phyloP scores from a whole-genome alignment of 2,888 invertebrate genomes.

The Thymelicus sylvestris region DNA sequence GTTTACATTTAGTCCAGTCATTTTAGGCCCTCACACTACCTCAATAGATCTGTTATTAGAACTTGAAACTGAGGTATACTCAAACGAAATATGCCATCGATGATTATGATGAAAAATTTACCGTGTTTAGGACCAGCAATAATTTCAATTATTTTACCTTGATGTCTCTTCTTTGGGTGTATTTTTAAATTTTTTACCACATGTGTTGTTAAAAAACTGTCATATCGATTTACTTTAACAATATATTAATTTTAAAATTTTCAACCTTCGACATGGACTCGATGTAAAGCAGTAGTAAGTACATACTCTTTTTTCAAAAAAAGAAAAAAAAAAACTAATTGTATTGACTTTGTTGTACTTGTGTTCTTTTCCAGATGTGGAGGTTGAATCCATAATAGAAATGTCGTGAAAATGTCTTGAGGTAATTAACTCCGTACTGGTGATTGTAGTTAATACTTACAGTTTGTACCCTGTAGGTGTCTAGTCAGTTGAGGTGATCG shows the following conservation, averaged over 20 bases:
- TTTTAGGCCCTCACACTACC: slow-evolving; percentile 11
- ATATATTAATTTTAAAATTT: slow-evolving; percentile 1
- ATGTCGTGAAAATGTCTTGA: slow-evolving; percentile 83
- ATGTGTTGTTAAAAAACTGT: too few relatives aligned
- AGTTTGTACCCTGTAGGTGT: slow-evolving; percentile 69
- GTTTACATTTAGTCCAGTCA: slow-evolving; percentile 81
- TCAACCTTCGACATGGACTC: slow-evolving; percentile 70
- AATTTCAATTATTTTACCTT: neutral
- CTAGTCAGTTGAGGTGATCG: slow-evolving; percentile 46
- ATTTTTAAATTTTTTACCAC: too few relatives aligned
- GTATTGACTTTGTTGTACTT: slow-evolving; percentile 85
- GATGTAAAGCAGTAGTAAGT: slow-evolving; percentile 82
- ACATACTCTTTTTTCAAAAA: slow-evolving; percentile 64
- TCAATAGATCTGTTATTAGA: neutral
- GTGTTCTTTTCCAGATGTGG: slow-evolving; percentile 85
- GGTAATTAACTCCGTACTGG: slow-evolving; percentile 84
- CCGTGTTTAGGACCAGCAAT: neutral
- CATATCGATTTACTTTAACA: too few relatives aligned
- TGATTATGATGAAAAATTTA: neutral
- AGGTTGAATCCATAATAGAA: slow-evolving; percentile 83
- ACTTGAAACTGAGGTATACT: neutral
- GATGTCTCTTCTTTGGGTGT: too few relatives aligned
- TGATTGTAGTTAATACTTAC: slow-evolving; percentile 74
- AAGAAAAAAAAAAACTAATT: slow-evolving; percentile 53
- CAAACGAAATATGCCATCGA: neutral